Percentiles rank a stretch among this genome's conserved stretches.
phyloP scores from a whole-genome alignment of 2,888 invertebrate species.

The Acronicta psi region DNA sequence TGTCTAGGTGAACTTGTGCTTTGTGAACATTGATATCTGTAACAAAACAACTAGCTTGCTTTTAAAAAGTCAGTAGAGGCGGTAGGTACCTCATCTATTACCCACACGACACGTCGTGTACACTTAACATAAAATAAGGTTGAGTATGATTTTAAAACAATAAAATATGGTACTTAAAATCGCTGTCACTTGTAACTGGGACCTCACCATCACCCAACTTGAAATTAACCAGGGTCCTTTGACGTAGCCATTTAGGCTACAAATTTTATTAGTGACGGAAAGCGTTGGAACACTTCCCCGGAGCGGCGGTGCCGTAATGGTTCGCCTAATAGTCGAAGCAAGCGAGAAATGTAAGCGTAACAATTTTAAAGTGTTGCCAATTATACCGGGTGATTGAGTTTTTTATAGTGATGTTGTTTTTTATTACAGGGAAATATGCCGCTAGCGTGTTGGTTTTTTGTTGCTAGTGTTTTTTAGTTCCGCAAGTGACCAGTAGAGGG shows the following conservation, averaged over 20 bases:
- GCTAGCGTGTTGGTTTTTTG: no score
- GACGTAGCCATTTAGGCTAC: conserved; percentile 68
- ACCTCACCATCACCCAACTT: conserved; percentile 41
- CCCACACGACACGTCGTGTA: no score
- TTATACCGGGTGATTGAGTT: conserved; percentile 34
- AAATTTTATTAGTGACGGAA: conserved; percentile 71
- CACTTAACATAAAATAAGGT: no score
- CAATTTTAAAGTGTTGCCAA: conserved; percentile 57
- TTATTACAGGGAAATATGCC: neutral
- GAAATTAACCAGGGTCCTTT: conserved; percentile 64
- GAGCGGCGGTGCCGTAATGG: conserved; percentile 53
- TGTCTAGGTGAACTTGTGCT: no score
- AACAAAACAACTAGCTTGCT: no score
- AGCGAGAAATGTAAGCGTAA: conserved; percentile 42
- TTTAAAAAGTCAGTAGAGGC: no score
- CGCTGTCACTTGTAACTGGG: conserved; percentile 31
- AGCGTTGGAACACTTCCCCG: conserved; percentile 48
- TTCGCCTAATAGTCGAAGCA: conserved; percentile 47
- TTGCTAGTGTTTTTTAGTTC: no score
- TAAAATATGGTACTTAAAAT: neutral
- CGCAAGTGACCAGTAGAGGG: no score
- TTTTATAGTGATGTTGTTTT: conserved; percentile 7
- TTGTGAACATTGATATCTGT: no score
- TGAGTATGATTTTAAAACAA: neutral
- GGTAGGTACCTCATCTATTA: no score